Base-by-base conservation (phyloP, 2,888 invertebrate species). In the Ochropacha duplaris region DNA sequence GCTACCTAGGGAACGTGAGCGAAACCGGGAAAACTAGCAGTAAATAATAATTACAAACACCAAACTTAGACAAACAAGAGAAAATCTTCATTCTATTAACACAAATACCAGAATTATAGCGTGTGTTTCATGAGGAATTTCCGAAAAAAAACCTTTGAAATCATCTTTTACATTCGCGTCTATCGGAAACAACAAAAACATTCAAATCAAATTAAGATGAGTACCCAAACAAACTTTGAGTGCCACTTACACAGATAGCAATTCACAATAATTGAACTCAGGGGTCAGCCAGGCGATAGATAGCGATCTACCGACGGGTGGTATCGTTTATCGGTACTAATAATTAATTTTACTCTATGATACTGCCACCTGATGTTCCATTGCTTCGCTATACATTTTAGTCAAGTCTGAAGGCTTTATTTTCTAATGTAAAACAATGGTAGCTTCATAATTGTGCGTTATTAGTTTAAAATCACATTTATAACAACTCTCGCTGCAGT, bases 311-410 rank as follows among this genome's bases (percentile, higher is more conserved):
- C 68, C 75, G 69, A 67, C 79, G 71, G 73, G 76, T 71, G 79
- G 77, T 71, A 65, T 59, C 60, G 55, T 65, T 72, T 79, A 83
- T 83, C 80, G 72, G 64, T 66, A 61, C 61, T 64, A 68, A 74
- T 79, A 77, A 83, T 84, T 84, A 84, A 84, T 82, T 82, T 72
- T 65, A 72, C 64, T 68, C 73, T 65, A 54, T 63, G 63, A 66
- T 66, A 68, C 61, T 57, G 65, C 66, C 67, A 66, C 60, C 44
- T 55, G 62, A 59, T 58, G 66, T 63, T 66, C 62, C 57, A 44
- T 8, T 9, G 19, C 19, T 44, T 44, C 19, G 19, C n/a, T 44
- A 16, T 44, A 19, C 19, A 36, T 36, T 19, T 14, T 19, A 8
- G 16, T 16, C 39, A 39, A 16, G 44, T 19, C 19, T 16, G 2